Evolutionary conservation across 1,140 invertebrate genomes (phyloP).

Genomic region (Oryctes rhinoceros): DNA sequence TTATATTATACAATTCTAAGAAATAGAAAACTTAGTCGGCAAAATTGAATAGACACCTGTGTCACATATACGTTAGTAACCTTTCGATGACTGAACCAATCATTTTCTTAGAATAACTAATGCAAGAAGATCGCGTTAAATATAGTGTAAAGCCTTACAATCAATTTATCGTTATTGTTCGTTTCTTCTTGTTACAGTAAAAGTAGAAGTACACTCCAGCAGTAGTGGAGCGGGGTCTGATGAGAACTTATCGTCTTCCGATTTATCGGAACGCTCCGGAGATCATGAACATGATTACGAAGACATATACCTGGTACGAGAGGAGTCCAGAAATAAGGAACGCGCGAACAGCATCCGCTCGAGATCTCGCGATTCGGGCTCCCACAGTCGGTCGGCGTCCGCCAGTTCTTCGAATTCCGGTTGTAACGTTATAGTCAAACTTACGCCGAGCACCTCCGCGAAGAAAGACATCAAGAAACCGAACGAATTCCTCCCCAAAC

Average conservation of each 20-base stretch:
- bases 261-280: constrained; percentile 62
- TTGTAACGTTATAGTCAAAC: constrained; percentile 58
- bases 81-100: too few relatives aligned
- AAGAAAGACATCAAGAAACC: constrained; percentile 46
- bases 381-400: constrained; percentile 71
- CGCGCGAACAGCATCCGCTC: constrained; percentile 62
- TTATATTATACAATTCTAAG: too few relatives aligned
- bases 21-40: too few relatives aligned
- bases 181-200: constrained; percentile 62
- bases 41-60: too few relatives aligned
- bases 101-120: too few relatives aligned
- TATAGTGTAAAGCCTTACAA: too few relatives aligned
- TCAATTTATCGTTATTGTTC: too few relatives aligned
- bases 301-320: constrained; percentile 74
- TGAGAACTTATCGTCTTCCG: constrained; percentile 67
- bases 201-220: constrained; percentile 72
- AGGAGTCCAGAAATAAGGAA: constrained; percentile 61
- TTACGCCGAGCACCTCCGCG: constrained; percentile 44
- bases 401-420: constrained; percentile 63
- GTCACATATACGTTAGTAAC: too few relatives aligned
- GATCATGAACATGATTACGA: constrained; percentile 76
- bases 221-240: constrained; percentile 68
- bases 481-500: constrained; percentile 56
- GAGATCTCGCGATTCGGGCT: constrained; percentile 69
- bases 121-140: too few relatives aligned